A percentile compares a stretch with the other conserved stretches of the same genome.
Conservation (phyloP, 2,113 vertebrate genomes). For the Macquaria ambigua region DNA sequence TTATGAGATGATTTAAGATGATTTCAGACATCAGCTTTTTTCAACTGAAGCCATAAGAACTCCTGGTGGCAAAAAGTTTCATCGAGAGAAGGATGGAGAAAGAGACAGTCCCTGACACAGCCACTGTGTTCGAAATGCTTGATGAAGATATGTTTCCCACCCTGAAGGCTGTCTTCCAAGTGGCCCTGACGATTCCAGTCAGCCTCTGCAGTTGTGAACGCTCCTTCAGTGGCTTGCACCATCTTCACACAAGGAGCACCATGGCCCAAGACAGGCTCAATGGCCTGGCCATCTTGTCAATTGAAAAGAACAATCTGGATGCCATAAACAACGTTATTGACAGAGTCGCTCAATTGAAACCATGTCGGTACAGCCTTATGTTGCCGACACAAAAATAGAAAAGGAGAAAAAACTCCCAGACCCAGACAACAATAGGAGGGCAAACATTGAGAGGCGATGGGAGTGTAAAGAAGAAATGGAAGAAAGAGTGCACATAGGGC, state of each 20-base stretch:
- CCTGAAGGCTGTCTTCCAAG: background rate
- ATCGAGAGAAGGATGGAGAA: too few relatives aligned
- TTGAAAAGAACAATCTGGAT: background rate
- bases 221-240: too few relatives aligned
- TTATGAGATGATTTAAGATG: too few relatives aligned
- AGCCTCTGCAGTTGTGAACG: background rate
- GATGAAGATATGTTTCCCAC: background rate
- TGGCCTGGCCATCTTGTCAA: too few relatives aligned
- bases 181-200: background rate
- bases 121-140: too few relatives aligned
- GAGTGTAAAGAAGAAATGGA: too few relatives aligned
- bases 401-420: too few relatives aligned
- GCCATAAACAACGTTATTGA: background rate
- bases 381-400: too few relatives aligned
- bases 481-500: too few relatives aligned
- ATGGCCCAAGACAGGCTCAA: constrained; percentile 3
- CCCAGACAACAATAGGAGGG: background rate
- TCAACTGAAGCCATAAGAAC: background rate
- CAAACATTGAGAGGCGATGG: background rate
- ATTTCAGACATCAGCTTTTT: too few relatives aligned
- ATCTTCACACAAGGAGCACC: background rate
- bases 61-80: background rate
- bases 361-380: too few relatives aligned
- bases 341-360: background rate
- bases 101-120: too few relatives aligned